phyloP scores from a whole-genome alignment of 2,888 invertebrate genomes.

The Leptinotarsa tumamoca region DNA sequence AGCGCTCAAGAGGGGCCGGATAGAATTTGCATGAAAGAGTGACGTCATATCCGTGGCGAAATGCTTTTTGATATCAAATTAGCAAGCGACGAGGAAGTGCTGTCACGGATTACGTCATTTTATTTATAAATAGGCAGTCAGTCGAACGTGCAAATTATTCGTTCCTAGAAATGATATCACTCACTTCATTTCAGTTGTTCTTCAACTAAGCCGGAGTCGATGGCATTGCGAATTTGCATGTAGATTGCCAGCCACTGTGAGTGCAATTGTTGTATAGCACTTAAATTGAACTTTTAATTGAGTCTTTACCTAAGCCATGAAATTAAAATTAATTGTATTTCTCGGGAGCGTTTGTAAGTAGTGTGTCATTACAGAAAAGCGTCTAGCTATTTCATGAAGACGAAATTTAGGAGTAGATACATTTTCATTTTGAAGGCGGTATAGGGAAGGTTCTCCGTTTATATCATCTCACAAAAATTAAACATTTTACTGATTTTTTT shows the following conservation, averaged over 20 bases:
- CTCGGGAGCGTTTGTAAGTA: neutral
- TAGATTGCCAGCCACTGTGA: neutral
- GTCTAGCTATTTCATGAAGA: too few relatives aligned
- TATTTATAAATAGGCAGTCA: constrained; percentile 2
- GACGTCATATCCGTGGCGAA: neutral
- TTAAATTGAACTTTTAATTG: neutral
- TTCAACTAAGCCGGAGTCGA: neutral
- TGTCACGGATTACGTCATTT: constrained; percentile 2
- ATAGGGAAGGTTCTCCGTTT: too few relatives aligned
- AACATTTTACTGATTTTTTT: too few relatives aligned
- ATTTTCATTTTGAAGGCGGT: too few relatives aligned
- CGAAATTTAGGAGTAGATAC: too few relatives aligned
- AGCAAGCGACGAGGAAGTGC: neutral
- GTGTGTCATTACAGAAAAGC: too few relatives aligned
- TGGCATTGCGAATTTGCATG: neutral
- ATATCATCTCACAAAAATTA: too few relatives aligned
- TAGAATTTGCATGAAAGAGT: neutral
- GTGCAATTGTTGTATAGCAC: constrained; percentile 9
- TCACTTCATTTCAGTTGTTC: constrained; percentile 7
- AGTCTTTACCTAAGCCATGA: neutral
- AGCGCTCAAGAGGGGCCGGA: neutral
- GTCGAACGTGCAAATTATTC: neutral
- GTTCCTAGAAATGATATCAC: neutral
- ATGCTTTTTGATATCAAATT: neutral
- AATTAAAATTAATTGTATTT: constrained; percentile 5